Percentiles rank a stretch among this genome's conserved stretches.
Evolutionary conservation across 2,797 vertebrate genomes (phyloP).

Genomic region (Lagorchestes hirsutus): DNA sequence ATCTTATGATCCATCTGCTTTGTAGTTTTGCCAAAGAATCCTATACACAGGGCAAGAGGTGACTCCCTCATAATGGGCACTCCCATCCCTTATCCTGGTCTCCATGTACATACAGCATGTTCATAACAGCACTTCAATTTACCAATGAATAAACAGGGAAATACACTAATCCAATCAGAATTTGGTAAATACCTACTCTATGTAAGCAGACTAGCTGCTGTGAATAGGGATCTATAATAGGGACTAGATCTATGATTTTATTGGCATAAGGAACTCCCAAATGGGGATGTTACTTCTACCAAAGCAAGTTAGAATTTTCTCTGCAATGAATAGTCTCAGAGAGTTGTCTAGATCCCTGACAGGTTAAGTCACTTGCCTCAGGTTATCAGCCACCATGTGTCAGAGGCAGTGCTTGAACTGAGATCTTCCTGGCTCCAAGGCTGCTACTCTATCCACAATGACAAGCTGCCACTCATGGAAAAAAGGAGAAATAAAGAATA

Average conservation of each 20-base stretch:
- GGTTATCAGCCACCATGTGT: not conserved
- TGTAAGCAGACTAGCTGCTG: not conserved
- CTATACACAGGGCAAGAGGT: not conserved
- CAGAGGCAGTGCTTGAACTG: not conserved
- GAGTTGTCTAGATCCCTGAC: not conserved
- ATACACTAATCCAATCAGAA: not conserved
- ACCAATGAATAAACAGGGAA: not conserved
- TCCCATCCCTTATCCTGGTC: not conserved
- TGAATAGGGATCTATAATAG: not conserved
- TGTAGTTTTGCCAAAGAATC: not conserved
- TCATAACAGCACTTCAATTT: not conserved
- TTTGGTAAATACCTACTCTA: not conserved
- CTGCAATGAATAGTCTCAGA: not conserved
- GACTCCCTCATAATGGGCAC: not conserved
- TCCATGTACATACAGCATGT: not conserved
- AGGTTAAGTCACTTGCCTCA: not conserved
- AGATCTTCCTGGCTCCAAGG: not conserved
- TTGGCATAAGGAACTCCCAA: not conserved
- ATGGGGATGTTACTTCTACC: not conserved
- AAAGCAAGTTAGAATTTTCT: not conserved
- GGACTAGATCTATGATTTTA: not conserved
- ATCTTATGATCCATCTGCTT: not conserved
- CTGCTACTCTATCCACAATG: not conserved
- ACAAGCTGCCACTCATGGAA: not conserved
- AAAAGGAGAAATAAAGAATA: not conserved